Evolutionary conservation across 2,113 vertebrate species (phyloP), one percentile per base, ranked within the genome.

Genomic region (Platichthys stellatus): DNA sequence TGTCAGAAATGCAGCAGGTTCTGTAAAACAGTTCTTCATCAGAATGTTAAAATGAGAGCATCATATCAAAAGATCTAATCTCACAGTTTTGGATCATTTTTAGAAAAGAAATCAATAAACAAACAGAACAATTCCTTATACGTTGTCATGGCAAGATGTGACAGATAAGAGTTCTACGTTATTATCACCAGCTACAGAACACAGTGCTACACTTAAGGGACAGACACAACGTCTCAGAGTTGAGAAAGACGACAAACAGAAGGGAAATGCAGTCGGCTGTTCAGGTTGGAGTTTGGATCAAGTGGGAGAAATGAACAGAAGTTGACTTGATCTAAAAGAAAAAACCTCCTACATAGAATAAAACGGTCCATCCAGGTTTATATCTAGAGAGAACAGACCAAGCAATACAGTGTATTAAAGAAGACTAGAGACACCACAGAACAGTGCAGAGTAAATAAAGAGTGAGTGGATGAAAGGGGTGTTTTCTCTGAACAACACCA

Each of bases 1-100:
- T 78, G 85, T 85, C 78, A 86, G 75, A 88, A 85, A 86, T 83
- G 72, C 78, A 86, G 74, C 66, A 73, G 63, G 77, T 88, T 85
- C 67, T 83, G 82, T 72, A 80, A 77, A 65, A 73, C 74, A 40
- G 80, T 87, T 89, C 74, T 79, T 85, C 72, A 28, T 81, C 77
- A 76, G 75, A 83, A 80, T 31, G 45, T 82, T 74, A 87, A 83
- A 86, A 84, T 57, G 56, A 86, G 82, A 91, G 83, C 77, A 82
- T 85, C 73, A 81, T 88, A 90, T 81, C 79, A 90, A 90, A 90
- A 88, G 74, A 80, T 62, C 70, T 71, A 86, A 61, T 78, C 20
- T 82, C 75, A 86, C 60, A 77, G 60, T 78, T 75, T 77, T 54
- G 38, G 20, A 57, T 69, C 66, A 54, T 56, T 79, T 31, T 56